Base-by-base conservation (phyloP, 2,797 vertebrate species). In the Glossophaga mutica region DNA sequence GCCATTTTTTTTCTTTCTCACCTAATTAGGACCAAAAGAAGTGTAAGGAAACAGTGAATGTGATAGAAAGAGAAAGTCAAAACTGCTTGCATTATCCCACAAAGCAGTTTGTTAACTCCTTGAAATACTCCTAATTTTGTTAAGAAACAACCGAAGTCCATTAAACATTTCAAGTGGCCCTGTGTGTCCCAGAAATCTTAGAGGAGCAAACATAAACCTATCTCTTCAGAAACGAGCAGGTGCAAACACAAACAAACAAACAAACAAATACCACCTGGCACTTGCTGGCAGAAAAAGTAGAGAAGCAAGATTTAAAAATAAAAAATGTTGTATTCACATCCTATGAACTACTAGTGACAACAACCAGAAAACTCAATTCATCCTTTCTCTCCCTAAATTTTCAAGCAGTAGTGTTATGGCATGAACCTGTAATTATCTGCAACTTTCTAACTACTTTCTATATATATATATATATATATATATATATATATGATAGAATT, bases 401-500 rank as follows among this genome's bases (percentile, higher is more conserved):
- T 70, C 32, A 82, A 46, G 24, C 48, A 50, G 12, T 11, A 76
- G 42, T 21, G 50, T 82, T 26, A 74, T 14, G 15, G 24, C 32
- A 87, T n/a, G 44, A 83, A 68, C 16, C 44, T 39, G 32, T 70
- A 86, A 57, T 52, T 90, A 74, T 39, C 24, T 50, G 6, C 50
- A 92, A 52, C 48, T 90, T 62, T 76, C 86, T 81, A 94, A 74
- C 14, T 76, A 37, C 73, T 94, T 87, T 65, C 76, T 62, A 55
- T 46, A 67, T 67, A 34, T 4, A 68, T 37, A 37, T 59, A 14
- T 59, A 5, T 11, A 1, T 24, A 26, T 24, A 29, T 50, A 16
- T 5, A 16, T 29, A 24, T 57, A 29, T 59, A 3, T 59, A 11
- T 24, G 39, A 65, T 6, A 57, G 19, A 92, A 83, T 42, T 82